Evolutionary conservation across 1,140 invertebrate genomes (phyloP).

Genomic region (Argopecten irradians): DNA sequence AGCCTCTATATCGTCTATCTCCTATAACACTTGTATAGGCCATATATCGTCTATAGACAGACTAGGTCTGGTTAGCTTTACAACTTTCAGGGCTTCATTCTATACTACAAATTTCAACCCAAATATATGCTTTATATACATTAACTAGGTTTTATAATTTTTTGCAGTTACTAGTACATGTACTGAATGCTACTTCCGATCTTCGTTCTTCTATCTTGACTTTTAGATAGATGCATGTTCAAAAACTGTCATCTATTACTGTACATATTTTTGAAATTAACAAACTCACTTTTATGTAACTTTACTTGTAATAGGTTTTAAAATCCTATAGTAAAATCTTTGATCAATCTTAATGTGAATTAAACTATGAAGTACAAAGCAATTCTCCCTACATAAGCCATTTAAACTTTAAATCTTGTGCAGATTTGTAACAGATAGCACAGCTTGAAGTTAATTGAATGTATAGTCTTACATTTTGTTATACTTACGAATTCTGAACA

Average conservation of each 20-base stretch:
- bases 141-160: too few relatives aligned
- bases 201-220: too few relatives aligned
- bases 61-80: too few relatives aligned
- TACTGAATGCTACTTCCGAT: too few relatives aligned
- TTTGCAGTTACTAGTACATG: too few relatives aligned
- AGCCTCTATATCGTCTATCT: background rate
- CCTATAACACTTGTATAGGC: background rate
- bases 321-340: background rate
- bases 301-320: background rate
- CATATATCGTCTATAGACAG: background rate
- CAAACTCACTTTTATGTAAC: background rate
- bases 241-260: background rate
- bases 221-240: too few relatives aligned
- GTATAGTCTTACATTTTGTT: background rate
- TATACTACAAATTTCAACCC: too few relatives aligned
- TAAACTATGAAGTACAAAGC: background rate
- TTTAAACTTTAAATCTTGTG: background rate
- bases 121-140: too few relatives aligned
- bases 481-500: slow-evolving; percentile 22
- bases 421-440: background rate
- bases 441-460: background rate
- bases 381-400: background rate
- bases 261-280: background rate
- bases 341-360: too few relatives aligned
- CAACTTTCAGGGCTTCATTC: too few relatives aligned